These are phyloP conservation scores for Diplogasteroides magnus DNA, from an alignment of 1,140 invertebrate species.

Conservation along the genomic window DNA sequence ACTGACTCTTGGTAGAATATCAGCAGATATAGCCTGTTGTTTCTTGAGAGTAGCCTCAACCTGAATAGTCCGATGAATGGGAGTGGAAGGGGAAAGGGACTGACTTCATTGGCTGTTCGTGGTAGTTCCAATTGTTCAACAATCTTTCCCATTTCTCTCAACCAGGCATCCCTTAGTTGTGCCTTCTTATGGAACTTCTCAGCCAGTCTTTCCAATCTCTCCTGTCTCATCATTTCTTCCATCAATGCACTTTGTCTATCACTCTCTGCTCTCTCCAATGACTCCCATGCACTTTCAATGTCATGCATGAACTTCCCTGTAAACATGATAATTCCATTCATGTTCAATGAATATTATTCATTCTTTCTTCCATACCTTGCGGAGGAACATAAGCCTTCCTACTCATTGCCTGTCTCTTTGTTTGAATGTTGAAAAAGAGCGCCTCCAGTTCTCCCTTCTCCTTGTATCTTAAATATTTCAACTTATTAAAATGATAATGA, in stretches of 20 bases:
- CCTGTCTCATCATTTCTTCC: conserved; percentile 79
- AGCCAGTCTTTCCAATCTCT: conserved; percentile 86
- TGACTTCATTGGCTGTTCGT: conserved; percentile 76
- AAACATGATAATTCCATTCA: conserved; percentile 8
- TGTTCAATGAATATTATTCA: neutral
- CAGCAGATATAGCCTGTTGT: conserved; percentile 93
- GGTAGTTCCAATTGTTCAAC: conserved; percentile 66
- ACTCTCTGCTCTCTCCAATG: conserved; percentile 88
- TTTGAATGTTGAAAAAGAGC: conserved; percentile 91
- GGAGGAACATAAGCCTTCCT: conserved; percentile 81
- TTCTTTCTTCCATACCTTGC: conserved; percentile 64
- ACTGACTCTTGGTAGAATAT: conserved; percentile 75
- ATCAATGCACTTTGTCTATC: conserved; percentile 82
- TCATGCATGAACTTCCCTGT: conserved; percentile 72
- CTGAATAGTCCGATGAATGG: no score
- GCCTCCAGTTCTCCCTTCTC: conserved; percentile 95
- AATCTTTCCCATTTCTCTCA: conserved; percentile 98
- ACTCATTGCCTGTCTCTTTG: conserved; percentile 83
- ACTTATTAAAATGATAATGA: neutral
- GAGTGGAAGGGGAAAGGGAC: no score
- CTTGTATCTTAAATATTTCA: conserved; percentile 68
- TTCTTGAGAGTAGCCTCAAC: conserved; percentile 96
- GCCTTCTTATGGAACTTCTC: conserved; percentile 91
- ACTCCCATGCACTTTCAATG: conserved; percentile 84
- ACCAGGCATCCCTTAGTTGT: conserved; percentile 79